phyloP scores from a whole-genome alignment of 2,113 vertebrate species.

The Oriolus oriolus region DNA sequence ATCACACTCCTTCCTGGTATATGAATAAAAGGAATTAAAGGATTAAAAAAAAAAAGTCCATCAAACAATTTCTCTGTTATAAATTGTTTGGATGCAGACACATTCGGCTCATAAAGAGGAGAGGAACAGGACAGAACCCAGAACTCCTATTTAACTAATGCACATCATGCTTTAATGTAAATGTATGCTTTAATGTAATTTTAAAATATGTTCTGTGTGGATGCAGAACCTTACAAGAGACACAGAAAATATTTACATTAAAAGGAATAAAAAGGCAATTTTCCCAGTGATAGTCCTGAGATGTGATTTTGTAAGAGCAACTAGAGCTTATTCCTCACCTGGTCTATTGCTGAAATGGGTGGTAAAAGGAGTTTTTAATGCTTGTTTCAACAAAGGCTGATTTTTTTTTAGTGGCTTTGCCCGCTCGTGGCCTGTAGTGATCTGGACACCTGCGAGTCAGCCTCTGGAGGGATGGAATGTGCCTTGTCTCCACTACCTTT shows the following conservation, averaged over 20 bases:
- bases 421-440: background rate
- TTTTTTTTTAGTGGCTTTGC: background rate
- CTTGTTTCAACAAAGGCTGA: background rate
- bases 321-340: background rate
- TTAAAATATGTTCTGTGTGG: background rate
- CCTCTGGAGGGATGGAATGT: conserved; percentile 34
- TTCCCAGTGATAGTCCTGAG: background rate
- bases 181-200: background rate
- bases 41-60: background rate
- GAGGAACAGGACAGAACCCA: background rate
- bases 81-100: background rate
- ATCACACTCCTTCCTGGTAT: background rate
- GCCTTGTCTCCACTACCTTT: conserved; percentile 13
- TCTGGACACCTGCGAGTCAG: conserved; percentile 7
- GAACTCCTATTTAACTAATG: background rate
- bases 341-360: too few species aligned
- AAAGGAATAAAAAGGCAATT: background rate
- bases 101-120: background rate
- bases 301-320: background rate
- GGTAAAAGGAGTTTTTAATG: background rate
- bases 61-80: fast-evolving
- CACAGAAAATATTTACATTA: background rate
- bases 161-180: background rate
- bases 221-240: background rate
- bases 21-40: background rate